Conservation (phyloP, 2,797 vertebrate species). For the Buphagus erythrorhynchus region DNA sequence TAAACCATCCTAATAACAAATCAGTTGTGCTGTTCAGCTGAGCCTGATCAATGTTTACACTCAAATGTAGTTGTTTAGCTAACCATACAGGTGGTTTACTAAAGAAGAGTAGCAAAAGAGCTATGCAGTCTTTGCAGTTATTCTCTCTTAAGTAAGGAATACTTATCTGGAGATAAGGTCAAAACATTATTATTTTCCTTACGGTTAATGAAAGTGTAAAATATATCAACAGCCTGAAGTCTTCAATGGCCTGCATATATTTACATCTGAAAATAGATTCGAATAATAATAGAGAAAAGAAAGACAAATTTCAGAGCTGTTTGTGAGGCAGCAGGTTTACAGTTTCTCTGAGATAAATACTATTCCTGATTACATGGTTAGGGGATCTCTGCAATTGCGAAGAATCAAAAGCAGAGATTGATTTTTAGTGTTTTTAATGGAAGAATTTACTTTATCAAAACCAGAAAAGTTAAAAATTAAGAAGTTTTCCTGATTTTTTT, state of each 20-base stretch:
- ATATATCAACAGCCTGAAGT: background rate
- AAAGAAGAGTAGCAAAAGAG: background rate
- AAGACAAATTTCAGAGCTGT: background rate
- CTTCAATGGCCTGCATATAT: background rate
- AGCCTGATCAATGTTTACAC: background rate
- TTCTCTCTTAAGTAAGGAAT: background rate
- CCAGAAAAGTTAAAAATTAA: background rate
- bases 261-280: background rate
- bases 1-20: background rate
- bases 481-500: background rate
- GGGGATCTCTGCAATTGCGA: background rate
- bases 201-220: background rate
- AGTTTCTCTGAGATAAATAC: background rate
- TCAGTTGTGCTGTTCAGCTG: background rate
- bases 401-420: background rate
- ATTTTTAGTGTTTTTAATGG: background rate
- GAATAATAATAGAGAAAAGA: background rate
- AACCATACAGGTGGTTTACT: background rate
- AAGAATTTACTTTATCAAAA: background rate
- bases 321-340: background rate
- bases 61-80: background rate
- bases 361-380: background rate
- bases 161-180: background rate
- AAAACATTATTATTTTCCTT: background rate
- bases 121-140: background rate